These are phyloP conservation scores for Natrix natrix DNA, from an alignment of 2,797 vertebrate genomes.

Conservation along the genomic window DNA sequence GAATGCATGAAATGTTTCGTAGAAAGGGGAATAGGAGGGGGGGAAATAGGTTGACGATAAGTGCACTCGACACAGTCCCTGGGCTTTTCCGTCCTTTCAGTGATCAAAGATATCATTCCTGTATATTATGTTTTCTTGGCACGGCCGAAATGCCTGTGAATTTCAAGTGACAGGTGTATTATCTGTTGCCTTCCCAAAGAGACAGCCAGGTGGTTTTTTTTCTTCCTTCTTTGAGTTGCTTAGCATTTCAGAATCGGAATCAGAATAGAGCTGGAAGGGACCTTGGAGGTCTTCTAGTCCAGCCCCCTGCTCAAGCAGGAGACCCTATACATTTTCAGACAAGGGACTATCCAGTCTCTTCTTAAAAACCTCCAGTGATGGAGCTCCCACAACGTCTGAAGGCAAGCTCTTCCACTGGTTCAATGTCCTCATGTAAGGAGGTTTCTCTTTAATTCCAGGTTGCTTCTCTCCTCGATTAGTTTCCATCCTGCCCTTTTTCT, in stretches of 20 bases:
- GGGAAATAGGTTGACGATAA: slow-evolving; percentile 94
- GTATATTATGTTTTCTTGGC: slow-evolving; percentile 80
- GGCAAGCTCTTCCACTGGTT: background rate
- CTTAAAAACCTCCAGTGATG: no score
- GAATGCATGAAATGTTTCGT: slow-evolving; percentile 92
- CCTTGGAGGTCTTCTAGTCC: background rate
- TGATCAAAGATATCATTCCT: slow-evolving; percentile 96
- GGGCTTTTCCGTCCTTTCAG: slow-evolving; percentile 81
- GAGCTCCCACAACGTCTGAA: background rate
- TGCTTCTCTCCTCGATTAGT: background rate
- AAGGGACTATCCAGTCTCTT: background rate
- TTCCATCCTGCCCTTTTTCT: background rate
- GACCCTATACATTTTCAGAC: background rate
- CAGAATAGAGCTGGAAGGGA: background rate
- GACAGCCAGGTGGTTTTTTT: slow-evolving; percentile 31
- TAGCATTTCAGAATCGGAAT: slow-evolving; percentile 44
- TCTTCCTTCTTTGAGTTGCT: slow-evolving; percentile 61
- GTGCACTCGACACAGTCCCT: slow-evolving; percentile 87
- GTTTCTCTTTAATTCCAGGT: background rate
- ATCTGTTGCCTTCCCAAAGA: slow-evolving; percentile 73
- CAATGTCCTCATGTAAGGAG: background rate
- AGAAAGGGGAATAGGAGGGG: slow-evolving; percentile 81
- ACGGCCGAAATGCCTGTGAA: slow-evolving; percentile 80
- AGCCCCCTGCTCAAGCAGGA: background rate
- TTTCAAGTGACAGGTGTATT: slow-evolving; percentile 84